A percentile compares a stretch with the other conserved stretches of the same genome.
These are phyloP conservation scores for Colius striatus DNA, from an alignment of 2,113 vertebrate species.

Conservation along the genomic window DNA sequence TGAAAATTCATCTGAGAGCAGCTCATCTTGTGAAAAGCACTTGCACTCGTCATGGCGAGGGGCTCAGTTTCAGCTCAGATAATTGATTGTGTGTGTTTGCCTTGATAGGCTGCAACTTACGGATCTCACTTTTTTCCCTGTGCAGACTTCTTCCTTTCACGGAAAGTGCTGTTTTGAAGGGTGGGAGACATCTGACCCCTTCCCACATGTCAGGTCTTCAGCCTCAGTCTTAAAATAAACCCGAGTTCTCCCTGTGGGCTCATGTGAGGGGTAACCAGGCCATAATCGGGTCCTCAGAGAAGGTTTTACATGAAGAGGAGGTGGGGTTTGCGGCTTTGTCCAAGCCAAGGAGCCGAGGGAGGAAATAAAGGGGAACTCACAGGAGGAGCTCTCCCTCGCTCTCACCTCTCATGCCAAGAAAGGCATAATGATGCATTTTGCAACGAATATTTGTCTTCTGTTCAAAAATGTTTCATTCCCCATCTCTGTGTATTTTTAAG, in stretches of 20 bases:
- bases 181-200: neutral
- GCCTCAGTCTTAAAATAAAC: neutral
- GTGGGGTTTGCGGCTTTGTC: conserved; percentile 14
- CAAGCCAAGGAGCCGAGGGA: neutral
- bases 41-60: neutral
- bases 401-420: conserved; percentile 9
- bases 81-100: accelerated
- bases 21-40: neutral
- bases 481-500: conserved; percentile 2
- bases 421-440: conserved; percentile 5
- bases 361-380: neutral
- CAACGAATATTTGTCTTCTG: neutral
- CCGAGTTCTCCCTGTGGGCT: neutral
- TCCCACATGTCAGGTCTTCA: neutral
- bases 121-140: neutral
- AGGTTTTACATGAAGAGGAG: neutral
- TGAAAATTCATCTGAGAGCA: neutral
- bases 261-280: neutral
- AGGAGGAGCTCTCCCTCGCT: neutral
- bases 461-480: neutral
- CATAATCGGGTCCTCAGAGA: neutral
- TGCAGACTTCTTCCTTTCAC: neutral
- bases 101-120: neutral
- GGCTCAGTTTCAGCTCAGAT: neutral
- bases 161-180: neutral